Base-by-base conservation (phyloP, 1,140 invertebrate species). In the Orius laevigatus region DNA sequence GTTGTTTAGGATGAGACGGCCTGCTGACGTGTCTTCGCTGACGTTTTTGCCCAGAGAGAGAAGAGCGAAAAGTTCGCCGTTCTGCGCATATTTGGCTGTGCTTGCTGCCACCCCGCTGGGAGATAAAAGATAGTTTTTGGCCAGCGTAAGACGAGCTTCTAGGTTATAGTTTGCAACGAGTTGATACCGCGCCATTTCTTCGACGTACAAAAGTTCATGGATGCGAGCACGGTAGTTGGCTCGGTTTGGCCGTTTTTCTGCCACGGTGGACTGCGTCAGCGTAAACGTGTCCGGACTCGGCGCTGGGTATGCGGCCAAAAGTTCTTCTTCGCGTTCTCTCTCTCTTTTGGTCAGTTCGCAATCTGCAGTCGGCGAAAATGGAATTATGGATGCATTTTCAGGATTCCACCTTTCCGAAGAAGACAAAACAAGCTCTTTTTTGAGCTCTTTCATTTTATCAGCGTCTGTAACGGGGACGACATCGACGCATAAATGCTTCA, bases 11-110 rank as follows among this genome's bases (percentile, higher is more conserved):
- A 91, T 78, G 1, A 91, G 67, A 33, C 84, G 66, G 0, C 87
- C 87, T 19, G 83, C 80, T 14, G 81, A 76, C 2, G 83, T 85
- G 58, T 91, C 86, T 64, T 89, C 85, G 0, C 83, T 87, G 12
- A 90, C 67, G 57, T 82, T 78, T 58, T 77, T 77, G 14, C 71
- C 72, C 20, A 87, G 60, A 43, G 64, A 70, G 63, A 87, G 73
- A 44, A 79, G 66, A 5, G 79, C 84, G 66, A 84, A 87, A 5
- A 89, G 63, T 63, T 88, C 82, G 18, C 81, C 82, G 16, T 75
- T 71, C 52, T 76, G 70, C 1, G 81, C 76, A 65, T 84, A 87
- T 61, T 86, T 87, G 1, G 81, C 80, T 3, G 78, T 78, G 25
- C 74, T 77, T 1, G 73, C 73, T 1, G 75, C 74, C 59, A 78